Base-by-base conservation (phyloP, 1,140 invertebrate genomes). In the Ditylenchus dipsaci region DNA sequence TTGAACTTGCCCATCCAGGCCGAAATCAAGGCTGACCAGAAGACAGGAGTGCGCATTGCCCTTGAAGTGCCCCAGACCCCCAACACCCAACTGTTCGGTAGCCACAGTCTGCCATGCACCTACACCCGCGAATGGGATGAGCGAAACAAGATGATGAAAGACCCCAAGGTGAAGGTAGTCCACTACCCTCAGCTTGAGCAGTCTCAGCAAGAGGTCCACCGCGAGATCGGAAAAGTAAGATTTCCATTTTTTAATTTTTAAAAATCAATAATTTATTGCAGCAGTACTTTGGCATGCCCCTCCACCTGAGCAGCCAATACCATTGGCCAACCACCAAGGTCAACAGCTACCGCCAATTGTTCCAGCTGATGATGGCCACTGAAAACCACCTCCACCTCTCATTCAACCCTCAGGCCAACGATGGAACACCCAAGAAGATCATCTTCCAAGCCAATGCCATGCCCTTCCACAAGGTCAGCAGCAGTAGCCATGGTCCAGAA, bases 311-410 rank as follows among this genome's bases (percentile, higher is more conserved):
- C n/a, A 26, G 49, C n/a, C 49, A 53, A 8, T 8, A 21, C 8
- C 49, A 53, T 15, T 26, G 23, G 23, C 49, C 49, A 3, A 21
- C 49, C 15, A 26, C 49, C 15, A 53, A 19, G 8, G 49, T 53
- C 49, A 21, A 53, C 49, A 53, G 23, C 8, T 15, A 7, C 42
- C 38, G 64, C 43, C 72, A 76, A 45, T 30, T 75, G 13, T 43
- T 76, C 38, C 60, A 75, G 47, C 38, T 75, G n/a, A 19, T 73
- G 5, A 72, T 74, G 59, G 30, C 56, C 21, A 75, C 73, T 19
- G 74, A 75, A 49, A 75, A 75, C 61, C 43, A 59, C 58, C 53
- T 75, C 21, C 65, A 74, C 62, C n/a, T 78, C 13, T 38, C 23
- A 21, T 76, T 42, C 43, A 30, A 72, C 26, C 74, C 75, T 27